phyloP scores from a whole-genome alignment of 1,140 invertebrate genomes.

The Bactericera cockerelli region DNA sequence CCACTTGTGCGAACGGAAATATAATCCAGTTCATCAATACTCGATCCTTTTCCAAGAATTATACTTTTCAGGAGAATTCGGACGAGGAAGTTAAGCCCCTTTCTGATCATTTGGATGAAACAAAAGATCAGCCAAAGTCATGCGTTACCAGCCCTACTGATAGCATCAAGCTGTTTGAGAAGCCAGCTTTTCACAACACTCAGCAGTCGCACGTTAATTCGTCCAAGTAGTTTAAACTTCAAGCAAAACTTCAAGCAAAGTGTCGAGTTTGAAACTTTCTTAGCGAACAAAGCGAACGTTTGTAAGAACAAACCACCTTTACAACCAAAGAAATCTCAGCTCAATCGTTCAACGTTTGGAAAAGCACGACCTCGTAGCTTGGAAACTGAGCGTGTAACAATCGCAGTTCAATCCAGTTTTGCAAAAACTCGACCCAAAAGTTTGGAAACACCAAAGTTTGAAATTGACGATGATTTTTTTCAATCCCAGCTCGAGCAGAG shows the following conservation, averaged over 20 bases:
- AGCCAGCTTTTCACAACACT: background rate
- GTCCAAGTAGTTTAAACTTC: background rate
- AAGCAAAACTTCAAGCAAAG: background rate
- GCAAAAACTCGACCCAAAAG: background rate
- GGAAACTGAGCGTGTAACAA: background rate
- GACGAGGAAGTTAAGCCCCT: background rate
- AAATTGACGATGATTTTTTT: conserved; percentile 4
- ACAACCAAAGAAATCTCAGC: background rate
- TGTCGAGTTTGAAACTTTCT: background rate
- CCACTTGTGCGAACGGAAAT: background rate
- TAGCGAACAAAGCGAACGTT: background rate
- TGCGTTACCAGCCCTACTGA: background rate
- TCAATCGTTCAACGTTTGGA: background rate
- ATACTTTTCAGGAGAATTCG: background rate
- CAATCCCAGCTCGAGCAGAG: background rate
- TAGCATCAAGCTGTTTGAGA: background rate
- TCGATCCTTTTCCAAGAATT: background rate
- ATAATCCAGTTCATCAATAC: background rate
- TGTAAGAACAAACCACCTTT: background rate
- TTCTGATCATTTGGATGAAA: background rate
- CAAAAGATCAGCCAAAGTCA: background rate
- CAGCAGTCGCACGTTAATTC: background rate
- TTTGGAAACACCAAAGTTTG: conserved; percentile 5
- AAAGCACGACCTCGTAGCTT: background rate
- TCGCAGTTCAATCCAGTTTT: background rate